Percentiles rank a stretch among this genome's conserved stretches.
phyloP scores from a whole-genome alignment of 2,797 vertebrate species.

The Leontocebus nigricollis region DNA sequence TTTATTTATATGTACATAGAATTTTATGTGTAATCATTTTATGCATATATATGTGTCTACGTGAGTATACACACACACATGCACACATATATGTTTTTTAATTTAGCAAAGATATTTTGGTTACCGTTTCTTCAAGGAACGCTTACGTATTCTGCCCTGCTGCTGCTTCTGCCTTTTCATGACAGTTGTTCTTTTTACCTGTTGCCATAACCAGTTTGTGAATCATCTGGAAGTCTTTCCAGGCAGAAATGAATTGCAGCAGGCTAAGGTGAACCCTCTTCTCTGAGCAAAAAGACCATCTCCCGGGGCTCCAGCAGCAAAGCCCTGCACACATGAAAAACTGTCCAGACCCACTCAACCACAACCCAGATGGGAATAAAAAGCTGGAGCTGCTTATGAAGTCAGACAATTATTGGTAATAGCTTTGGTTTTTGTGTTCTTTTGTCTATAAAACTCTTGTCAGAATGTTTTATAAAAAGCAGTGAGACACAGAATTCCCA shows the following conservation, averaged over 20 bases:
- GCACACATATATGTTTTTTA: not conserved
- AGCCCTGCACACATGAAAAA: not conserved
- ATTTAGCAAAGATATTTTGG: not conserved
- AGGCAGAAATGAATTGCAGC: not conserved
- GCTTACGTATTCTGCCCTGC: not conserved
- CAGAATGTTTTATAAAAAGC: not conserved
- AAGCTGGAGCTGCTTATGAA: not conserved
- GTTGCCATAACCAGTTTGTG: not conserved
- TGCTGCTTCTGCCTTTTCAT: not conserved
- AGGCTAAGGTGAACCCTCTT: not conserved
- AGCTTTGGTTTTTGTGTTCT: not conserved
- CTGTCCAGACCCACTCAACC: not conserved
- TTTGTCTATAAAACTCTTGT: not conserved
- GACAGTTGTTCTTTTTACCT: not conserved
- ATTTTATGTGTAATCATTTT: not conserved
- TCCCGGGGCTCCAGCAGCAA: fast-evolving
- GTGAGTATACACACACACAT: no score
- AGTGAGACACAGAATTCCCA: not conserved
- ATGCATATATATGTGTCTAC: not conserved
- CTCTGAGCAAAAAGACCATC: fast-evolving
- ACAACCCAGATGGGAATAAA: not conserved
- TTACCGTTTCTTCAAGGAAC: not conserved
- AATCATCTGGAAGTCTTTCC: not conserved
- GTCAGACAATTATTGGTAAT: not conserved
- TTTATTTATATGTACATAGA: no score